Evolutionary conservation across 1,140 invertebrate species (phyloP).

Genomic region (Sipha flava): DNA sequence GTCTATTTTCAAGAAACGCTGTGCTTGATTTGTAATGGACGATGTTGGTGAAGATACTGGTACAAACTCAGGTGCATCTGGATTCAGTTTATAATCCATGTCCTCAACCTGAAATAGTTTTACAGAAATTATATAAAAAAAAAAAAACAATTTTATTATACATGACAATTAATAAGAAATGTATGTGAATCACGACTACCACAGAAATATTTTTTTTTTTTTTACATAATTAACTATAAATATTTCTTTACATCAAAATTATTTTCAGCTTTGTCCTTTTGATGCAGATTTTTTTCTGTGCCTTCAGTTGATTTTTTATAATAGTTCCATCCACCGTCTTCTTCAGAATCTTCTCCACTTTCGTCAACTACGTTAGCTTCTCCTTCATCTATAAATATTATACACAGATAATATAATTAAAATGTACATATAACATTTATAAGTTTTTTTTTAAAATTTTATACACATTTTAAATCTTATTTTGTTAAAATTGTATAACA

Average conservation of each 20-base stretch:
- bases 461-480: too few species aligned
- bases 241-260: slow-evolving; percentile 6
- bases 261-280: slow-evolving; percentile 43
- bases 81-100: slow-evolving; percentile 62
- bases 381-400: slow-evolving; percentile 1
- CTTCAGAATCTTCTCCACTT: slow-evolving; percentile 30
- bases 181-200: not conserved
- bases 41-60: slow-evolving; percentile 47
- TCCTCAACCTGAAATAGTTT: slow-evolving; percentile 31
- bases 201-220: too few species aligned
- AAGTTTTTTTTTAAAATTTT: too few species aligned
- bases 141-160: not conserved
- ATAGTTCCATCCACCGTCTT: slow-evolving; percentile 15
- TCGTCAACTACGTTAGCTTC: slow-evolving; percentile 20
- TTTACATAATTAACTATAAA: not conserved
- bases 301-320: slow-evolving; percentile 42
- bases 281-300: slow-evolving; percentile 38
- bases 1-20: not conserved
- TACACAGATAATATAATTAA: not conserved
- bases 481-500: too few species aligned
- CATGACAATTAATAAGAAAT: not conserved
- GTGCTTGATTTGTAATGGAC: not conserved
- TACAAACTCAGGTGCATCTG: slow-evolving; percentile 63
- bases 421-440: too few species aligned
- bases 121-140: not conserved